phyloP scores from a whole-genome alignment of 1,140 invertebrate genomes.

The Drosophila arizonae region DNA sequence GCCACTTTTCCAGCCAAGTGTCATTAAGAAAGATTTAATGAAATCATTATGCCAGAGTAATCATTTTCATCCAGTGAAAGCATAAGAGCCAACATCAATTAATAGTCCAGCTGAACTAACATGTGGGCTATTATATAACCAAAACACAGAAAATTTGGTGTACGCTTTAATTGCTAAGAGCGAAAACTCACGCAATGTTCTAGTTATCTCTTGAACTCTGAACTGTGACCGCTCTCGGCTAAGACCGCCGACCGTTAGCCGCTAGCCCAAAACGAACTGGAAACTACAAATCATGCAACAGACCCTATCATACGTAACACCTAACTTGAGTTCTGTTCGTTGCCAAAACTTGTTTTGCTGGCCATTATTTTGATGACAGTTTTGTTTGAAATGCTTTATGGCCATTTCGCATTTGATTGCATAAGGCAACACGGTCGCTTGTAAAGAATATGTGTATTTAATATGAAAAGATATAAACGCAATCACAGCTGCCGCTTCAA shows the following conservation, averaged over 20 bases:
- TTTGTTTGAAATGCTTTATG: conserved; percentile 50
- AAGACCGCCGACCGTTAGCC: conserved; percentile 26
- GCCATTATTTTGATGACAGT: conserved; percentile 61
- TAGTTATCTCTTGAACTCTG: conserved; percentile 19
- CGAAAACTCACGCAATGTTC: conserved; percentile 33
- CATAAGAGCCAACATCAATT: conserved; percentile 1
- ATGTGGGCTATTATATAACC: conserved; percentile 30
- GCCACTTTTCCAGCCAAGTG: conserved; percentile 57
- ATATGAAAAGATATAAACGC: conserved; percentile 64
- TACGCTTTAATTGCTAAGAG: conserved; percentile 3
- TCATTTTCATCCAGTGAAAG: conserved; percentile 58
- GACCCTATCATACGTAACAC: background rate
- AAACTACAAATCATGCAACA: conserved; percentile 9
- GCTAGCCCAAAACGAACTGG: background rate
- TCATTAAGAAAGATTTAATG: conserved; percentile 71
- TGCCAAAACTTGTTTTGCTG: conserved; percentile 54
- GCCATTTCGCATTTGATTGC: conserved; percentile 50
- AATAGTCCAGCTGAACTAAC: background rate
- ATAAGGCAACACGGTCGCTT: conserved; percentile 62
- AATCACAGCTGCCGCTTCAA: conserved; percentile 46
- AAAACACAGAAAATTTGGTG: background rate
- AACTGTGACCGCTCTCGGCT: conserved; percentile 23
- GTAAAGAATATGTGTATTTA: conserved; percentile 70
- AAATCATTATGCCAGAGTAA: conserved; percentile 60
- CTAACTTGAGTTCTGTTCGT: conserved; percentile 32